Evolutionary conservation across 2,888 invertebrate species (phyloP), one percentile per base, ranked within the genome.

Genomic region (Malachius bipustulatus): DNA sequence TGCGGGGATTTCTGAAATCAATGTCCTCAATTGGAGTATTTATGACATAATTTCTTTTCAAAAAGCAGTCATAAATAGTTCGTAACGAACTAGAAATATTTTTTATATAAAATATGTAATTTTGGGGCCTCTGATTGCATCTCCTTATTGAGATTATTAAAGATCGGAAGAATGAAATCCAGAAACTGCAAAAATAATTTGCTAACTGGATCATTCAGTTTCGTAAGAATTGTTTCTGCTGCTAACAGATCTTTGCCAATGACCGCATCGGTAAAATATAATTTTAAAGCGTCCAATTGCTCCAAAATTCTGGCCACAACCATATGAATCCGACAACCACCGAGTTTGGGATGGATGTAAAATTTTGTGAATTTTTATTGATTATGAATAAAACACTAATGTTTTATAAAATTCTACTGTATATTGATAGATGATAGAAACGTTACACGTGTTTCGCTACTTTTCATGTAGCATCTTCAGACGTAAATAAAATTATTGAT

Each of bases 331-430:
- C 10, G 40, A 44, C 10, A 46, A 12, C 42, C 43, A 45, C 9
- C 42, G 14, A 4, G 45, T 45, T 27, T 44, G 44, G 8, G 37
- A 26, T 1, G 39, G 41, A 14, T 41, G 39, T 28, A 44, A 36
- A 8, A 44, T 36, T 42, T 44, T 43, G 36, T 40, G 40, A 12
- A 39, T 27, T 38, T 43, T 41, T 19, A n/a, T n/a, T n/a, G n/a
- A n/a, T n/a, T n/a, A n/a, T n/a, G n/a, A n/a, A n/a, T n/a, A n/a
- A n/a, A n/a, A n/a, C n/a, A n/a, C n/a, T n/a, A n/a, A n/a, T n/a
- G n/a, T n/a, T n/a, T n/a, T n/a, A n/a, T n/a, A n/a, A n/a, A n/a
- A n/a, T n/a, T n/a, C n/a, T n/a, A n/a, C n/a, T n/a, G n/a, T n/a
- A n/a, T n/a, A n/a, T n/a, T n/a, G n/a, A n/a, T n/a, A n/a, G n/a